phyloP scores from a whole-genome alignment of 2,113 vertebrate genomes.

The Colaptes auratus region DNA sequence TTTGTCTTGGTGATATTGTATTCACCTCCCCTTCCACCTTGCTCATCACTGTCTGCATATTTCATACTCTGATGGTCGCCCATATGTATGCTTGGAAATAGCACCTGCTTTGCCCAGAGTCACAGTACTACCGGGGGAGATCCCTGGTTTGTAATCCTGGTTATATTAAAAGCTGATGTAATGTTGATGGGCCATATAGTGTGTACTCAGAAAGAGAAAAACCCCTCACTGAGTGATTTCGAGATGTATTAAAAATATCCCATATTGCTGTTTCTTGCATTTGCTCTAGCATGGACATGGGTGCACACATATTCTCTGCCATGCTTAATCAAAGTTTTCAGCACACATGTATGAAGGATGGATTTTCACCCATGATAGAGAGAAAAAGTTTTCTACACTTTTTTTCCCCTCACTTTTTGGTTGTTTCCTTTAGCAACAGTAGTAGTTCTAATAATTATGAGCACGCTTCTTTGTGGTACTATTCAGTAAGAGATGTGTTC shows the following conservation, averaged over 20 bases:
- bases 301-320: background rate
- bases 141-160: conserved; percentile 12
- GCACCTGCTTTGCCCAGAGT: conserved; percentile 52
- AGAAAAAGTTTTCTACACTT: background rate
- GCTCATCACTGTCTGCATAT: background rate
- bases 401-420: background rate
- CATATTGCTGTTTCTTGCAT: background rate
- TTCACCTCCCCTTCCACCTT: conserved; percentile 60
- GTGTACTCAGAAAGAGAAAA: background rate
- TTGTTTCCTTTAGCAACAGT: background rate
- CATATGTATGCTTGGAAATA: conserved; percentile 26
- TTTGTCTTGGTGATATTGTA: background rate
- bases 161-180: background rate
- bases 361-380: background rate
- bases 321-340: background rate
- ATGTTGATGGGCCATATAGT: background rate
- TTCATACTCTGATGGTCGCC: conserved; percentile 32
- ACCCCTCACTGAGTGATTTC: background rate
- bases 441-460: background rate
- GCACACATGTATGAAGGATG: rapidly evolving
- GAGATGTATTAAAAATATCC: background rate
- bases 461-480: background rate
- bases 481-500: background rate
- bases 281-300: background rate
- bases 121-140: conserved; percentile 46